Conservation (phyloP, 2,113 vertebrate species). For the Heliornis fulica region DNA sequence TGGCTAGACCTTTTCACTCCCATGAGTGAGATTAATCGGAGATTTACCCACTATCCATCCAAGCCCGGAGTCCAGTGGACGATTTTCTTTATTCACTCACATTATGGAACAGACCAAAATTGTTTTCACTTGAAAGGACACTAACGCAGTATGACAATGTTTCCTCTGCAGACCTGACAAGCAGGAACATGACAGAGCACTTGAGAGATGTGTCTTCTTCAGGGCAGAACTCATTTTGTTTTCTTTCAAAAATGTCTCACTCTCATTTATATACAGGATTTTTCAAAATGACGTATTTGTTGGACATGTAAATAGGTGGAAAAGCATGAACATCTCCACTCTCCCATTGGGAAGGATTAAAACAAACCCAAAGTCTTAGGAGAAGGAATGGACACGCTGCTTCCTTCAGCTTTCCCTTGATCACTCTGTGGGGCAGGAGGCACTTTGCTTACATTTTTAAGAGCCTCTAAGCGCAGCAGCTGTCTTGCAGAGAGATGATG, state of each 20-base stretch:
- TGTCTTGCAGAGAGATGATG: constrained; percentile 39
- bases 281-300: neutral
- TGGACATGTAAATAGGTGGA: neutral
- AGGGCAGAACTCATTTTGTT: constrained; percentile 12
- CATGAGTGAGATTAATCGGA: neutral
- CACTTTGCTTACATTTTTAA: neutral
- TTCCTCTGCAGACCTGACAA: neutral
- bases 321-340: neutral
- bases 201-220: neutral
- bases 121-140: neutral
- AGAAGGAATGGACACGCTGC: neutral
- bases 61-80: neutral
- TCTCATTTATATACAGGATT: neutral
- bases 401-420: neutral
- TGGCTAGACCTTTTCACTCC: neutral
- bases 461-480: neutral
- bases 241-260: neutral
- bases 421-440: neutral
- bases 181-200: neutral
- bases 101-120: neutral
- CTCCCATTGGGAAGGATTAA: neutral
- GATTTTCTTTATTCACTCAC: neutral
- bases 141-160: neutral
- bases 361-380: neutral
- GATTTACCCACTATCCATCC: neutral